A percentile compares a stretch with the other conserved stretches of the same genome.
Conservation (phyloP, 1,140 invertebrate genomes). For the Drosophila kepulauana region DNA sequence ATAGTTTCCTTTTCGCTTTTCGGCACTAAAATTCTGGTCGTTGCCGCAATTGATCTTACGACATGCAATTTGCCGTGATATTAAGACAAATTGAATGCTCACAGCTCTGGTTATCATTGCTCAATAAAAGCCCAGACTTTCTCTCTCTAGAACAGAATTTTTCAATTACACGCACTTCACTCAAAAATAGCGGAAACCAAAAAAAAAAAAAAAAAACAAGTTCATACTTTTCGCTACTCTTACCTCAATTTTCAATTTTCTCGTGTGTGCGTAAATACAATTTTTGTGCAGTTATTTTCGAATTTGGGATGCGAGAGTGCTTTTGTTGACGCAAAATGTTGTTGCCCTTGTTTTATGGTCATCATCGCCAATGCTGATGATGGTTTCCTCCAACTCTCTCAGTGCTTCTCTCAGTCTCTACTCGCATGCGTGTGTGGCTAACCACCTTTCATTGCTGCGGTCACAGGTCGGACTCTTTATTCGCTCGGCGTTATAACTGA, state of each 20-base stretch:
- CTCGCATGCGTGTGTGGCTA: constrained; percentile 46
- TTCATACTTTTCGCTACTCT: neutral
- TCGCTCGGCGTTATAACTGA: constrained; percentile 1
- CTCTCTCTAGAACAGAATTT: constrained; percentile 1
- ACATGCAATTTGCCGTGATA: constrained; percentile 61
- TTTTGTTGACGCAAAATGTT: constrained; percentile 34
- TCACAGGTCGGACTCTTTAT: constrained; percentile 44
- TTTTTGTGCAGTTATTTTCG: constrained; percentile 46
- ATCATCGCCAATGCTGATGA: constrained; percentile 25
- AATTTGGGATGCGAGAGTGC: constrained; percentile 32
- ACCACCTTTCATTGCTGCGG: constrained; percentile 67
- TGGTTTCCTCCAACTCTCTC: neutral
- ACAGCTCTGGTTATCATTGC: constrained; percentile 24
- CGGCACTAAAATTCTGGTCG: constrained; percentile 35
- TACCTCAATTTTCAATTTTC: constrained; percentile 64
- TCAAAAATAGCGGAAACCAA: constrained; percentile 13
- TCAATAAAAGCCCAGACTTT: constrained; percentile 30
- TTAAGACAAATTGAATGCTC: constrained; percentile 67
- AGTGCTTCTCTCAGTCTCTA: neutral
- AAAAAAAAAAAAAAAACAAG: neutral
- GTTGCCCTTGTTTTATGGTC: constrained; percentile 40
- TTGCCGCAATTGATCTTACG: constrained; percentile 56
- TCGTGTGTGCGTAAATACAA: constrained; percentile 38
- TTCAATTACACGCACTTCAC: constrained; percentile 46
- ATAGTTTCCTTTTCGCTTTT: constrained; percentile 17